phyloP scores from a whole-genome alignment of 2,113 vertebrate species.

The Malaclemys terrapin region DNA sequence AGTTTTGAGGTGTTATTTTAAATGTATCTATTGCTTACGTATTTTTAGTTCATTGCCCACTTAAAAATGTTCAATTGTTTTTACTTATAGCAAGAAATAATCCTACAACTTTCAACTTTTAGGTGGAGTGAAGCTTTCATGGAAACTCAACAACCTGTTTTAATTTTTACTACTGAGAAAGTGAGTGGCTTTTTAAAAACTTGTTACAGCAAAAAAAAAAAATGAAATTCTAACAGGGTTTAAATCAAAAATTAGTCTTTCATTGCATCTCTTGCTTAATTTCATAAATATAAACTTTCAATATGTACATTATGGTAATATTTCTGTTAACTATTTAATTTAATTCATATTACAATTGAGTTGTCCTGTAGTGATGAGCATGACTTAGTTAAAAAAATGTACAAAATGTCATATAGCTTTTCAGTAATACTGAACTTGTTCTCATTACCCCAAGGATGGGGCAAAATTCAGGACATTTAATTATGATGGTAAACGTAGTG shows the following conservation, averaged over 20 bases:
- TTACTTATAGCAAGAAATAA: background rate
- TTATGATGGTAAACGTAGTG: background rate
- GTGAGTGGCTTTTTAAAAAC: conserved; percentile 76
- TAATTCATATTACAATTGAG: background rate
- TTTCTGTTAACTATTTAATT: background rate
- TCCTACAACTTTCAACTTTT: conserved; percentile 53
- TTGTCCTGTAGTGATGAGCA: background rate
- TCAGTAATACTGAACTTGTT: background rate
- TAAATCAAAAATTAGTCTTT: background rate
- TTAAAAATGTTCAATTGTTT: background rate
- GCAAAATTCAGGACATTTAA: background rate
- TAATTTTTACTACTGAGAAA: conserved; percentile 90
- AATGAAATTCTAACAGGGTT: background rate
- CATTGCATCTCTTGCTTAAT: background rate
- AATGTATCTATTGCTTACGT: background rate
- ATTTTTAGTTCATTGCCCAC: background rate
- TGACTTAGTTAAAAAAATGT: background rate
- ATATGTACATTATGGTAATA: background rate
- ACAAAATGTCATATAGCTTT: background rate
- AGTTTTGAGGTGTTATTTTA: background rate
- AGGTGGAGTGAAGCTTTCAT: conserved; percentile 90
- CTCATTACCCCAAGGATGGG: background rate
- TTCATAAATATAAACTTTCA: background rate
- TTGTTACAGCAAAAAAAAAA: background rate
- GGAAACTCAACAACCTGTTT: conserved; percentile 79